Evolutionary conservation across 2,113 vertebrate species (phyloP).

Genomic region (Ophiodon elongatus): DNA sequence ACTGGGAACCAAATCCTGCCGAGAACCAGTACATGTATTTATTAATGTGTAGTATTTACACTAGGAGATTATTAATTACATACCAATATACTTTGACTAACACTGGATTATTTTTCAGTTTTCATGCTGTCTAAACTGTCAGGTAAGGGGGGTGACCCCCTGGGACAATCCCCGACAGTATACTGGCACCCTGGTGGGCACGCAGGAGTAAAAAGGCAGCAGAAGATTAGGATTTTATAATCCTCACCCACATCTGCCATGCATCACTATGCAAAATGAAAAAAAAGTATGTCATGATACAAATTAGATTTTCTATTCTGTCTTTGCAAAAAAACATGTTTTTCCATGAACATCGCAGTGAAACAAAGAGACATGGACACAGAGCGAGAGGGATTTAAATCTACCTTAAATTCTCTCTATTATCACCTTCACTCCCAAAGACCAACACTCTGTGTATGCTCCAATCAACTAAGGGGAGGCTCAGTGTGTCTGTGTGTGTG

Average conservation of each 20-base stretch:
- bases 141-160: constrained; percentile 31
- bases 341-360: neutral
- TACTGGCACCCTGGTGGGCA: constrained; percentile 24
- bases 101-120: constrained; percentile 25
- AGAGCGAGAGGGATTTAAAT: neutral
- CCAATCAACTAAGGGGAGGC: constrained; percentile 62
- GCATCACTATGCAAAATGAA: constrained; percentile 53
- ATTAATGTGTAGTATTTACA: neutral
- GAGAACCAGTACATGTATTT: neutral
- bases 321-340: constrained; percentile 23
- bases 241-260: constrained; percentile 64
- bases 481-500: constrained; percentile 38
- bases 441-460: constrained; percentile 2
- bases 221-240: constrained; percentile 69
- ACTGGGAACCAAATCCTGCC: neutral
- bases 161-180: constrained; percentile 32
- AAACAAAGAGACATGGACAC: constrained; percentile 8
- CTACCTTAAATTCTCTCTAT: neutral
- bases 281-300: constrained; percentile 32
- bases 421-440: constrained; percentile 7
- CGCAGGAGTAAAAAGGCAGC: constrained; percentile 41
- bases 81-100: constrained; percentile 30
- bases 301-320: constrained; percentile 1
- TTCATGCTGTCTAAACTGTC: constrained; percentile 18
- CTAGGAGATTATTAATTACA: constrained; percentile 31